Evolutionary conservation across 1,140 invertebrate species (phyloP).

Genomic region (Vanessa tameamea): DNA sequence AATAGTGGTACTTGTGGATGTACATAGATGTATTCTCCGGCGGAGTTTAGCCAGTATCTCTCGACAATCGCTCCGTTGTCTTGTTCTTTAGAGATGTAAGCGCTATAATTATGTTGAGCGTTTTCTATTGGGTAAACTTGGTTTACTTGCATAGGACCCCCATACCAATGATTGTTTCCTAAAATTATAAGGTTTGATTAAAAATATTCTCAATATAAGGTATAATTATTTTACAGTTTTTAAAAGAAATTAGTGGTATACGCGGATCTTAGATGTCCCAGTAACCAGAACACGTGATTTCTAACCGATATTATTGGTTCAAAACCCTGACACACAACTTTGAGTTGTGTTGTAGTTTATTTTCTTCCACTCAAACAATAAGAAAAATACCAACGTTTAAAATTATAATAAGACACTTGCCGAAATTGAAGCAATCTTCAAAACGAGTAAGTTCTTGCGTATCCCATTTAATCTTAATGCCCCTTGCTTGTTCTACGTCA

Average conservation of each 20-base stretch:
- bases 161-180: slow-evolving; percentile 82
- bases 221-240: background rate
- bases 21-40: slow-evolving; percentile 85
- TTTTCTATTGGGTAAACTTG: slow-evolving; percentile 85
- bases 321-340: too few species aligned
- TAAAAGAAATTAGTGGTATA: too few species aligned
- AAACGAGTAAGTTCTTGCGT: slow-evolving; percentile 50
- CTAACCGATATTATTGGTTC: too few species aligned
- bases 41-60: slow-evolving; percentile 89
- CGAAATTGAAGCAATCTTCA: slow-evolving; percentile 73
- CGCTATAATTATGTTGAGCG: slow-evolving; percentile 80
- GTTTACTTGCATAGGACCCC: slow-evolving; percentile 82
- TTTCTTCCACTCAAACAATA: too few species aligned
- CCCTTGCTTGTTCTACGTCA: slow-evolving; percentile 47
- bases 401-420: slow-evolving; percentile 42
- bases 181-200: slow-evolving; percentile 24
- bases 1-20: slow-evolving; percentile 86
- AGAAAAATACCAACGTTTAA: background rate
- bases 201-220: background rate
- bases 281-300: too few species aligned
- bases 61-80: slow-evolving; percentile 86
- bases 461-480: slow-evolving; percentile 69
- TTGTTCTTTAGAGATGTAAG: slow-evolving; percentile 83
- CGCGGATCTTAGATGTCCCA: too few species aligned
- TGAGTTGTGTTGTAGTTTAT: too few species aligned